phyloP scores from a whole-genome alignment of 2,113 vertebrate genomes.

The Crocuta crocuta region DNA sequence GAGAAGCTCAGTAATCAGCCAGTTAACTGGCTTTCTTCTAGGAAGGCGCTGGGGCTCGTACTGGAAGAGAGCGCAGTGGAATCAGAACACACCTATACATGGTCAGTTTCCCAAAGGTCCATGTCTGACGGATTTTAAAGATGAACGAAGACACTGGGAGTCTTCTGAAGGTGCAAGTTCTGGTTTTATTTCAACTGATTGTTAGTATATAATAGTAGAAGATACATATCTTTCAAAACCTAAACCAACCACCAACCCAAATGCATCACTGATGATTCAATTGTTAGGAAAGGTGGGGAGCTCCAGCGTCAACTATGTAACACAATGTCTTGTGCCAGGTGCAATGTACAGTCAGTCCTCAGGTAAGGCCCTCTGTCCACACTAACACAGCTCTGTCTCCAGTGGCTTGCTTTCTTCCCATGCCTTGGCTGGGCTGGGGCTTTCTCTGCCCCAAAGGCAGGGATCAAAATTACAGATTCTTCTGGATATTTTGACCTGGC shows the following conservation, averaged over 20 bases:
- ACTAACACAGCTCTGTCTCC: neutral
- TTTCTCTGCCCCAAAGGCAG: neutral
- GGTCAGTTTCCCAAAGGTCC: neutral
- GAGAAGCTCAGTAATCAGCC: neutral
- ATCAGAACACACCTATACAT: neutral
- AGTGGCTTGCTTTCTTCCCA: neutral
- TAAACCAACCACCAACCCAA: neutral
- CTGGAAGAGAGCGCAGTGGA: neutral
- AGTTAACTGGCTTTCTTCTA: neutral
- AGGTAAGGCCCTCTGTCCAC: neutral
- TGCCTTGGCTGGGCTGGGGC: neutral
- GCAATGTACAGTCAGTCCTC: neutral
- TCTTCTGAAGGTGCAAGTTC: constrained; percentile 13
- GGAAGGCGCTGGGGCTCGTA: neutral
- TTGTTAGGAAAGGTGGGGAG: neutral
- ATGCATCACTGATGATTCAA: neutral
- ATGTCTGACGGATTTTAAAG: neutral
- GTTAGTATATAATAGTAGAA: neutral
- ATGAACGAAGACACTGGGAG: neutral
- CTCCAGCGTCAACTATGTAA: neutral
- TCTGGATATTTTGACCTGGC: neutral
- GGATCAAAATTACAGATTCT: neutral
- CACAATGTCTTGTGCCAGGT: neutral
- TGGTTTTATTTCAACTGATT: constrained; percentile 63
- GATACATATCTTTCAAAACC: neutral